Percentiles rank a stretch among this genome's conserved stretches.
Conservation (phyloP, 2,113 vertebrate species). For the Mungos mungo region DNA sequence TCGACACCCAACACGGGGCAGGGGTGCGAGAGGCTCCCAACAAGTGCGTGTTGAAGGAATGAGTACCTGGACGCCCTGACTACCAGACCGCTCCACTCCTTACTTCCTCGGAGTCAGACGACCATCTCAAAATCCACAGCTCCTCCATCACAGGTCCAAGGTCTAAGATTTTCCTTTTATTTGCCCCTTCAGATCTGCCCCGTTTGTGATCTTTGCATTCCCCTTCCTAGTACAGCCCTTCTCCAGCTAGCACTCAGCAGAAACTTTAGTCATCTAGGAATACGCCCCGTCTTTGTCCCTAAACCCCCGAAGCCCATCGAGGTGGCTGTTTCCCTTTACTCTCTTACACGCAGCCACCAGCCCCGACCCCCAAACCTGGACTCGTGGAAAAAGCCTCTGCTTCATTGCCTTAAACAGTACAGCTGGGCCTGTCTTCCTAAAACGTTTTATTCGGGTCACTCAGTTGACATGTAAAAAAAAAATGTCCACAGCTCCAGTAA, state of each 20-base stretch:
- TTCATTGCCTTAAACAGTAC: not conserved
- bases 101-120: not conserved
- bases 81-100: not conserved
- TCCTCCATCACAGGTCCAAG: not conserved
- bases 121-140: not conserved
- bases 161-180: not conserved
- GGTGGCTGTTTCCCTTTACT: not conserved
- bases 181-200: not conserved
- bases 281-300: not conserved
- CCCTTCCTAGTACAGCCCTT: not conserved
- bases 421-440: not conserved
- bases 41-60: not conserved
- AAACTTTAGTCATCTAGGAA: not conserved
- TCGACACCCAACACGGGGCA: not conserved
- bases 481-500: not conserved
- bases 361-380: not conserved
- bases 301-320: not conserved
- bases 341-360: not conserved
- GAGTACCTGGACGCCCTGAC: not conserved
- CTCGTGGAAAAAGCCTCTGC: not conserved
- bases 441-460: not conserved
- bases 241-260: not conserved
- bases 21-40: not conserved
- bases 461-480: not conserved
- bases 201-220: not conserved